These are phyloP conservation scores for Sylvietta virens DNA, from an alignment of 2,113 vertebrate species.

Conservation along the genomic window DNA sequence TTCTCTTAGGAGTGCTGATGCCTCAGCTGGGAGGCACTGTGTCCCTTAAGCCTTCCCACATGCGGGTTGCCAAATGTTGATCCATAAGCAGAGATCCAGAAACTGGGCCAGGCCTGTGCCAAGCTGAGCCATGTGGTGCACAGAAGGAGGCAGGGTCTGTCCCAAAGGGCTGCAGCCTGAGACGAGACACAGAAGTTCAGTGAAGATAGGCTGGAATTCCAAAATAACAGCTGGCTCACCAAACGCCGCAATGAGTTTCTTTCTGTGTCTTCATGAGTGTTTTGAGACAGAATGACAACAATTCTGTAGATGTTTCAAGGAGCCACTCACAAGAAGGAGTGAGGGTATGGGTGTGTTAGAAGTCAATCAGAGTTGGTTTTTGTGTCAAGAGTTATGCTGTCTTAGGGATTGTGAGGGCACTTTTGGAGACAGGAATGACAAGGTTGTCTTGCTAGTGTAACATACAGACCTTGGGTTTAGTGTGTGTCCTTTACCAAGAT, in stretches of 20 bases:
- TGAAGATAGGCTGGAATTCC: background rate
- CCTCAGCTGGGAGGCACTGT: background rate
- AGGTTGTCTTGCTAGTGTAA: background rate
- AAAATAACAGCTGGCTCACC: background rate
- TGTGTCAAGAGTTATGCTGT: background rate
- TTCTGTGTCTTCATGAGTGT: background rate
- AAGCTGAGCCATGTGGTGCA: background rate
- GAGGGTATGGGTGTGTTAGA: background rate
- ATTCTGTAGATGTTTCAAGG: background rate
- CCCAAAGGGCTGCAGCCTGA: background rate
- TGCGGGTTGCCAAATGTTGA: fast-evolving
- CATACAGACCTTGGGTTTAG: background rate
- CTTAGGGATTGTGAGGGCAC: background rate
- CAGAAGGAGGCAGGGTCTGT: background rate
- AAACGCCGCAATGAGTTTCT: background rate
- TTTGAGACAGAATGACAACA: background rate
- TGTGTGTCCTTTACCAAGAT: background rate
- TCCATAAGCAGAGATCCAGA: background rate
- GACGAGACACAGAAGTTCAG: fast-evolving
- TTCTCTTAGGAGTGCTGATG: background rate
- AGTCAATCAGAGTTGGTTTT: fast-evolving
- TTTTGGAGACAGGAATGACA: background rate
- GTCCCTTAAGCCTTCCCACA: background rate
- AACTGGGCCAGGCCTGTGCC: background rate
- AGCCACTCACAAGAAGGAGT: background rate